These are phyloP conservation scores for Drosophila navojoa DNA, from an alignment of 1,140 invertebrate genomes.

Conservation along the genomic window DNA sequence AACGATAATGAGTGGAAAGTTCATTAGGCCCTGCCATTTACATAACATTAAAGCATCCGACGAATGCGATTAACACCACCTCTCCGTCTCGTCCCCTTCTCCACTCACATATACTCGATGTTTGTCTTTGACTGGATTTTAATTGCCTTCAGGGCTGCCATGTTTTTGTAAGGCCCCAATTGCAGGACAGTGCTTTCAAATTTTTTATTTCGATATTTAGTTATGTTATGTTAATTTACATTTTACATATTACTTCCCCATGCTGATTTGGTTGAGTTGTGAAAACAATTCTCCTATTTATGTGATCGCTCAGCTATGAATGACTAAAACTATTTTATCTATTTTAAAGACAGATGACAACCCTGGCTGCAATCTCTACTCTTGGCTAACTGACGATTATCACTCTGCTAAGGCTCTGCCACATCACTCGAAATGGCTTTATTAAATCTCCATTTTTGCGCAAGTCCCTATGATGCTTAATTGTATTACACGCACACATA, in stretches of 20 bases:
- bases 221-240: too few relatives aligned
- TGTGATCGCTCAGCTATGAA: too few relatives aligned
- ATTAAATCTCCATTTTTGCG: constrained; percentile 76
- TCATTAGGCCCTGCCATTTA: constrained; percentile 81
- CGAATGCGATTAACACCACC: not conserved
- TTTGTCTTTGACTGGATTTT: constrained; percentile 11
- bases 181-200: not conserved
- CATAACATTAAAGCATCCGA: constrained; percentile 75
- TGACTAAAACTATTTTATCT: not conserved
- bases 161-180: not conserved
- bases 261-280: not conserved
- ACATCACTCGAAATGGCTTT: constrained; percentile 71
- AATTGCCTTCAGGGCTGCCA: constrained; percentile 40
- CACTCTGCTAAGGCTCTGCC: constrained; percentile 31
- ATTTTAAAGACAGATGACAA: not conserved
- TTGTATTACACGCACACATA: constrained; percentile 67
- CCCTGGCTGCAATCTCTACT: constrained; percentile 29
- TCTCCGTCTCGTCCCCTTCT: too few relatives aligned
- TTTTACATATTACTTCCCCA: too few relatives aligned
- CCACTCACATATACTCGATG: not conserved
- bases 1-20: constrained; percentile 81
- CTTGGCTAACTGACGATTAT: constrained; percentile 68
- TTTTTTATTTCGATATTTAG: not conserved
- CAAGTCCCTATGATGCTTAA: constrained; percentile 61
- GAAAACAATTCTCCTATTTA: not conserved